Conservation (phyloP, 2,888 invertebrate genomes). For the Actias luna region DNA sequence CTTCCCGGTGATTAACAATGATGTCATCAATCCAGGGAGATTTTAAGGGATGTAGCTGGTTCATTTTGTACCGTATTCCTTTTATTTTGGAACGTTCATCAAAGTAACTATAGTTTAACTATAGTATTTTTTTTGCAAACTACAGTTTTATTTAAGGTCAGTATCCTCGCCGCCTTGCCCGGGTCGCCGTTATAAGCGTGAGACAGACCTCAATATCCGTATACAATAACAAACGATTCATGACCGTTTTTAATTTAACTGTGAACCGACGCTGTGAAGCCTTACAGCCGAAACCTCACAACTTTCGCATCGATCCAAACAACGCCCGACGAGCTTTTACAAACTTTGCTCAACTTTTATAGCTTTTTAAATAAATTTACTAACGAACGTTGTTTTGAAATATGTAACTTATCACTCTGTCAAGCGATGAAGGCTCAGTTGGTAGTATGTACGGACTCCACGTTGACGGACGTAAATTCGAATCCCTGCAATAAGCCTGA, state of each 20-base stretch:
- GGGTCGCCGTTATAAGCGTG: conserved; percentile 3
- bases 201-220: background rate
- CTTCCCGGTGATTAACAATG: no score
- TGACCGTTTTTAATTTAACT: conserved; percentile 18
- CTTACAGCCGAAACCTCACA: conserved; percentile 15
- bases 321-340: conserved; percentile 23
- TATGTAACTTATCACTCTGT: no score
- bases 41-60: no score
- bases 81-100: no score
- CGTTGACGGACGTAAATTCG: no score
- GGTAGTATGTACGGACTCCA: no score
- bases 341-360: conserved; percentile 25
- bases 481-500: no score
- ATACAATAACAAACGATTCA: conserved; percentile 12
- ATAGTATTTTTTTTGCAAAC: no score
- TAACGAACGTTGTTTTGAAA: background rate
- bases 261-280: conserved; percentile 14
- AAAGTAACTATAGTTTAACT: no score
- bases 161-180: background rate
- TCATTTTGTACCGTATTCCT: no score
- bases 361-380: background rate
- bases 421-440: no score
- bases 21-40: no score
- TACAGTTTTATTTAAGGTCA: background rate
- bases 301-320: conserved; percentile 18